Evolutionary conservation across 2,113 vertebrate genomes (phyloP).

Genomic region (Myotis lucifugus): DNA sequence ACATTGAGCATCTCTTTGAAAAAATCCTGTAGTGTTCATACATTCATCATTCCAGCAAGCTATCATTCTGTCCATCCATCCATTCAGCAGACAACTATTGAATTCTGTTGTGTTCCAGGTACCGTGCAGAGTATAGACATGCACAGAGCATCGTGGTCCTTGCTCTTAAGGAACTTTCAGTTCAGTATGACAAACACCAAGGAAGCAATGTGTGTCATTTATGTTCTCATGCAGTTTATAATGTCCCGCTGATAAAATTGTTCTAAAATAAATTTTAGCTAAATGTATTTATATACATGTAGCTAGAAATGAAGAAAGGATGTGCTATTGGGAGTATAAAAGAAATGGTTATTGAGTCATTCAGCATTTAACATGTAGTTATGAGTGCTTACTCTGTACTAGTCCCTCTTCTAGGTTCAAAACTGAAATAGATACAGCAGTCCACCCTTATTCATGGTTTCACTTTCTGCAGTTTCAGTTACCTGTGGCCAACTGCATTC

Average conservation of each 20-base stretch:
- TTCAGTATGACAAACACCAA: not conserved
- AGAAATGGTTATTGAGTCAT: not conserved
- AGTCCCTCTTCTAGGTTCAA: not conserved
- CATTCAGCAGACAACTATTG: too few species aligned
- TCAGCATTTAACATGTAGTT: not conserved
- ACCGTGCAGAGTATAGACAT: not conserved
- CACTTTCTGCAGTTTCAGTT: not conserved
- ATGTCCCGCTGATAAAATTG: not conserved
- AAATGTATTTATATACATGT: not conserved
- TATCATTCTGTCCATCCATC: not conserved
- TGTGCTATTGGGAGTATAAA: not conserved
- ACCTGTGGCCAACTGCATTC: not conserved
- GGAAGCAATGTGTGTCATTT: not conserved
- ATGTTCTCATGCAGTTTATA: not conserved
- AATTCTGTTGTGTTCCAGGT: not conserved
- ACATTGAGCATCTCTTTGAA: not conserved
- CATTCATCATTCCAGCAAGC: fast-evolving
- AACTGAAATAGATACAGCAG: not conserved
- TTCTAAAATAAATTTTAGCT: not conserved
- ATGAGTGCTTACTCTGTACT: not conserved
- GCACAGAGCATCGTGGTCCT: not conserved
- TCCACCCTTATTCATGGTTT: not conserved
- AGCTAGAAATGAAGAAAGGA: not conserved
- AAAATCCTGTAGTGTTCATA: not conserved
- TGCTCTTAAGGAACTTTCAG: not conserved